phyloP scores from a whole-genome alignment of 2,113 vertebrate genomes.

The Mobula hypostoma region DNA sequence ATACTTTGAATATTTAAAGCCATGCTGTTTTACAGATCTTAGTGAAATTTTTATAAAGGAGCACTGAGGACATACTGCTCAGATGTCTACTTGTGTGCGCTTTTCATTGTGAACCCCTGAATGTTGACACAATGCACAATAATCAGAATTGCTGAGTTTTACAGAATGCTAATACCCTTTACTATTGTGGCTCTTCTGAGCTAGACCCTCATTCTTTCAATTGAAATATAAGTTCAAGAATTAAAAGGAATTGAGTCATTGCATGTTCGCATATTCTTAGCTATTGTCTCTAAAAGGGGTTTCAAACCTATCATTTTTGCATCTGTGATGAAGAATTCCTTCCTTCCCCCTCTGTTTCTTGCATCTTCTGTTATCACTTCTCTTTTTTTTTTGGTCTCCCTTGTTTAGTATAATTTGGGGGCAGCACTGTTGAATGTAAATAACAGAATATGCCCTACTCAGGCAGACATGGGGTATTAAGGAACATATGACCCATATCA shows the following conservation, averaged over 20 bases:
- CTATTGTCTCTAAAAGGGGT: not conserved
- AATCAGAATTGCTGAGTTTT: not conserved
- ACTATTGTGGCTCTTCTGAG: not conserved
- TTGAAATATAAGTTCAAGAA: not conserved
- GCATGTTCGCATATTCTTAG: not conserved
- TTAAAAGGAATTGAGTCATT: not conserved
- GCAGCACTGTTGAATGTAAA: not conserved
- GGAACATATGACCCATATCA: not conserved
- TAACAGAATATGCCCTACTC: not conserved
- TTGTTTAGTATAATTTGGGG: not conserved
- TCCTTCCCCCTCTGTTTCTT: not conserved
- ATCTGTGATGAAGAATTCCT: not conserved
- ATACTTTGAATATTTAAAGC: conserved; percentile 22
- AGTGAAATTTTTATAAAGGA: not conserved
- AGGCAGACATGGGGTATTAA: not conserved
- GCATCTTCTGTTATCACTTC: not conserved
- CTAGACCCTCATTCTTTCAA: not conserved
- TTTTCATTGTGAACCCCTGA: not conserved
- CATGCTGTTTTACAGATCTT: not conserved
- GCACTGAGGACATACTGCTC: not conserved
- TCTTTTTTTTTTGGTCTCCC: not conserved
- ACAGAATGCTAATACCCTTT: not conserved
- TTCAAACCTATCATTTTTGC: not conserved
- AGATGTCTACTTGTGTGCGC: not conserved
- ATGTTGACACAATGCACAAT: too few species aligned